Percentiles rank a stretch among this genome's conserved stretches.
phyloP scores from a whole-genome alignment of 2,797 vertebrate genomes.

The Rhinophrynus dorsalis region DNA sequence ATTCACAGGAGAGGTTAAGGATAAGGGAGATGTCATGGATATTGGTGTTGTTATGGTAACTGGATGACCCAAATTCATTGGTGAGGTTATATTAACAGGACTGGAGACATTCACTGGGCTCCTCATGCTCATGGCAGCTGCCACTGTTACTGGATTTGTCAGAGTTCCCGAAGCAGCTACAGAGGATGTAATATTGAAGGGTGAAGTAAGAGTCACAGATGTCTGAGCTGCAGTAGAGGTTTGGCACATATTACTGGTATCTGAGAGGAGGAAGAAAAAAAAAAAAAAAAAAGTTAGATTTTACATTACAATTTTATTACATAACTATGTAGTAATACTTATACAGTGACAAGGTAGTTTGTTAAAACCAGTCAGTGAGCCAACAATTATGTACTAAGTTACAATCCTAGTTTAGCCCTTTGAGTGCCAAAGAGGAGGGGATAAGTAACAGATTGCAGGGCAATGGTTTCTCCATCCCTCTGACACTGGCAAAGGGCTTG shows the following conservation, averaged over 20 bases:
- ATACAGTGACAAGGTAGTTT: too few species aligned
- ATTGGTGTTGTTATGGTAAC: conserved; percentile 89
- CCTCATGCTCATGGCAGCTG: conserved; percentile 95
- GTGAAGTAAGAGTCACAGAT: conserved; percentile 78
- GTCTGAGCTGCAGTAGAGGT: conserved; percentile 77
- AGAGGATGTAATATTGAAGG: conserved; percentile 81
- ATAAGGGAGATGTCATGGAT: conserved; percentile 88
- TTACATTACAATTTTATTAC: too few species aligned
- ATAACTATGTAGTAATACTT: too few species aligned
- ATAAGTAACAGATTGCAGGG: too few species aligned
- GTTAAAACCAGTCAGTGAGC: too few species aligned
- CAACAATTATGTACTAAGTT: too few species aligned
- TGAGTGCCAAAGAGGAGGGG: too few species aligned
- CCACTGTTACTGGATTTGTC: conserved; percentile 91
- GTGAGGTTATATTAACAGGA: conserved; percentile 79
- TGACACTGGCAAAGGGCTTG: too few species aligned
- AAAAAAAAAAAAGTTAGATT: too few species aligned
- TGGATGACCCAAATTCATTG: conserved; percentile 78
- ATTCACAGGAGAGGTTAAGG: conserved; percentile 80
- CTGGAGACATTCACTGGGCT: conserved; percentile 79
- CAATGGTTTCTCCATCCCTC: too few species aligned
- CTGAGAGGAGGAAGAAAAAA: conserved; percentile 71
- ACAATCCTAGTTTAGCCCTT: too few species aligned
- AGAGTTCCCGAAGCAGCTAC: conserved; percentile 74
- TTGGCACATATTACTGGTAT: conserved; percentile 82